These are phyloP conservation scores for Hylaeus anthracinus DNA, from an alignment of 1,140 invertebrate species.

Conservation along the genomic window DNA sequence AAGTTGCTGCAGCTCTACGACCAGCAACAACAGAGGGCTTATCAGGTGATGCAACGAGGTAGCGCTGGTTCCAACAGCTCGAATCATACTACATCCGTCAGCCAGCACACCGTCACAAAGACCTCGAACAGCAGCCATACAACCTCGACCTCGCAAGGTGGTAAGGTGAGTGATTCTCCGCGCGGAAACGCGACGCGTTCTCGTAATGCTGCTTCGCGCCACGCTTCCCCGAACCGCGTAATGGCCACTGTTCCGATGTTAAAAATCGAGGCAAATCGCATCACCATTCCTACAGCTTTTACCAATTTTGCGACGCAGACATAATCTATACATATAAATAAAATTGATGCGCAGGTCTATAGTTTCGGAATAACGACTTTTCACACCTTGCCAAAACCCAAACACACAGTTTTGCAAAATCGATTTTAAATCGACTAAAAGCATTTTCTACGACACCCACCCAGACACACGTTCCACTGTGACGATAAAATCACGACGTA, in stretches of 20 bases:
- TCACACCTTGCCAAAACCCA: too few relatives aligned
- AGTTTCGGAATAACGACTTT: too few relatives aligned
- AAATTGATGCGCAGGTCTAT: too few relatives aligned
- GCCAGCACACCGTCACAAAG: conserved; percentile 66
- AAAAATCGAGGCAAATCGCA: not conserved
- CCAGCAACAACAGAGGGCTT: conserved; percentile 85
- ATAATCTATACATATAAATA: too few relatives aligned
- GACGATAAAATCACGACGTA: too few relatives aligned
- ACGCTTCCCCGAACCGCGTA: conserved; percentile 30
- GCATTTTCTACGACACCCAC: too few relatives aligned
- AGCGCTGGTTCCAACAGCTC: conserved; percentile 82
- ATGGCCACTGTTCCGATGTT: conserved; percentile 15
- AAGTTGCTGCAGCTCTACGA: conserved; percentile 87
- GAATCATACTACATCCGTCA: conserved; percentile 61
- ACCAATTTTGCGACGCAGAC: too few relatives aligned
- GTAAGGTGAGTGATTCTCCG: conserved; percentile 66
- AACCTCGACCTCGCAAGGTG: conserved; percentile 68
- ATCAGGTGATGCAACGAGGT: conserved; percentile 84
- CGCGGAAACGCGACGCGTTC: conserved; percentile 15
- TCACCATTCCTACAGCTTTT: too few relatives aligned
- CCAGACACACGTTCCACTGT: too few relatives aligned
- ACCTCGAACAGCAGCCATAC: conserved; percentile 63
- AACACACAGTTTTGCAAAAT: too few relatives aligned
- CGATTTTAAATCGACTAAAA: too few relatives aligned
- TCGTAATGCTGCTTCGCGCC: conserved; percentile 23